These are phyloP conservation scores for Caiman crocodilus DNA, from an alignment of 2,797 vertebrate species.

Conservation along the genomic window DNA sequence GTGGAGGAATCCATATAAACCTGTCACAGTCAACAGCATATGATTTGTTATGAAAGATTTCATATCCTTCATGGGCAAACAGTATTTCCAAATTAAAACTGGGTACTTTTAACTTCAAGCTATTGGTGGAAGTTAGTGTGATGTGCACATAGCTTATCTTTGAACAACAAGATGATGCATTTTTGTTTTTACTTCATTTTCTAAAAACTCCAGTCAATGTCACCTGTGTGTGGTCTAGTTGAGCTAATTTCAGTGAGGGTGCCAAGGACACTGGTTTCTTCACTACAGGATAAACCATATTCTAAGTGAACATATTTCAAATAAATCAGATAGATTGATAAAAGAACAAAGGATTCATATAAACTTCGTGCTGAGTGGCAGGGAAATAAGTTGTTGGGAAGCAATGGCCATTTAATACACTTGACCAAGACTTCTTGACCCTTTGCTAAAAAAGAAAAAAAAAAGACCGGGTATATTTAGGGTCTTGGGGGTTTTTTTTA, in stretches of 20 bases:
- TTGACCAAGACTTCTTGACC: background rate
- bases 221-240: background rate
- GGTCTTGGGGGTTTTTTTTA: background rate
- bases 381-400: background rate
- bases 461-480: background rate
- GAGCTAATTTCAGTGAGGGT: background rate
- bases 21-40: background rate
- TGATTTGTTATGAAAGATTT: constrained; percentile 27
- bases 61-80: constrained; percentile 4
- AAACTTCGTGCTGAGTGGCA: fast-evolving
- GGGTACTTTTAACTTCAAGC: background rate
- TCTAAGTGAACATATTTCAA: background rate
- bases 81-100: constrained; percentile 20
- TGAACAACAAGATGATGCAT: background rate
- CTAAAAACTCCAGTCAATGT: background rate
- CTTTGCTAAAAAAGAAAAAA: background rate
- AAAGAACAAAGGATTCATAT: background rate
- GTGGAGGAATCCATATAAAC: background rate
- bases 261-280: background rate
- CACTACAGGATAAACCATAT: background rate
- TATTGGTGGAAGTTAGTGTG: background rate
- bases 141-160: background rate
- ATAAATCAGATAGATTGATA: too few relatives aligned
- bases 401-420: background rate
- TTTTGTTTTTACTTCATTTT: background rate